Evolutionary conservation across 2,113 vertebrate species (phyloP), one percentile per base, ranked within the genome.

Genomic region (Mustela nigripes): DNA sequence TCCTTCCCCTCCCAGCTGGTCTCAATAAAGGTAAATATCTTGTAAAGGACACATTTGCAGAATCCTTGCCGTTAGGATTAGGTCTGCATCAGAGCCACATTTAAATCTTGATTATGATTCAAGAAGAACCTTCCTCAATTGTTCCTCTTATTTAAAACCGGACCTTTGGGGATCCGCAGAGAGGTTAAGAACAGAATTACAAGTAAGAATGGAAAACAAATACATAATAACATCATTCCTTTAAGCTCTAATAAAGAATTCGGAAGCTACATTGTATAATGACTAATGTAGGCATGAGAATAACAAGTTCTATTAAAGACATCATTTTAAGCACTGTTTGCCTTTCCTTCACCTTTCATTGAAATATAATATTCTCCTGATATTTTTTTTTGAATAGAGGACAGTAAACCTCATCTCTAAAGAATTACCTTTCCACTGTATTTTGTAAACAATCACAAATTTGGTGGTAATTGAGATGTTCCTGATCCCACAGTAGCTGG

Each of bases 301-400:
- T 14, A 85, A 56, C 5, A 91, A 48, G 22, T 62, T 91, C 39
- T 81, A 45, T 36, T 94, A 81, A 91, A 86, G 18, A 63, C 3
- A 60, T 16, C n/a, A 42, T 60, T 91, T 91, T n/a, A 21, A 79
- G 53, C 12, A 39, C 3, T 62, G 11, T 2, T 80, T 58, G 42
- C 36, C 36, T 86, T 86, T 71, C 24, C 21, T 80, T 80, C 9
- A 53, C 22, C 22, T 93, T 28, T 78, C 21, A 26, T 39, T 86
- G 62, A 95, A 82, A 92, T 33, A 31, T 15, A 48, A 36, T 58
- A n/a, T 53, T 50, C 65, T 31, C 53, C 18, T 73, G 65, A 33
- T 39, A 36, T 63, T 95, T 94, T 93, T 89, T n/a, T 83, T 63
- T 91, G 45, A 91, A 80, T 53, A 86, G 19, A 90, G 33, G 31